Evolutionary conservation across 1,140 invertebrate species (phyloP), one percentile per base, ranked within the genome.

Genomic region (Scylla paramamosain): DNA sequence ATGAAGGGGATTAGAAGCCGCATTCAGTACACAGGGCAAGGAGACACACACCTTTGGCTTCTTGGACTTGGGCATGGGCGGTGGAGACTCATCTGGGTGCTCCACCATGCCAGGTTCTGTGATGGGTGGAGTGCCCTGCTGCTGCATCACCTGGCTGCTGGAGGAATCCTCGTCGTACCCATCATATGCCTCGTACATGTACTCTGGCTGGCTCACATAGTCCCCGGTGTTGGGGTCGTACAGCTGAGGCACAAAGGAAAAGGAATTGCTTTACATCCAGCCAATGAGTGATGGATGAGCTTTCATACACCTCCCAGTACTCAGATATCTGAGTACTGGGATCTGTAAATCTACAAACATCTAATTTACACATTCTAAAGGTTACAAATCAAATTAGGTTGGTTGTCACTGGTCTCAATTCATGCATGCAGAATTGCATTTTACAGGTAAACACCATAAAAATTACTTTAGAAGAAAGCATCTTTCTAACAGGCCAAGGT

Each of bases 211-310:
- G n/a, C 93, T 95, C 20, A 95, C 95, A 91, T 95, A 96, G 91
- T 96, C 96, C 6, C 96, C 96, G 28, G 96, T 96, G 82, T 93
- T 95, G 16, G 96, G 95, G 45, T 96, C 96, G 31, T 96, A 96
- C 97, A 95, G 97, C 97, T 94, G 96, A 96, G 96, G 97, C 92
- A 59, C 52, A 59, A 8, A 14, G 52, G 29, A 94, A 95, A 90
- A 32, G 77, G 4, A 32, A 16, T 6, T 31, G 3, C 39, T 25
- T 48, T 3, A 91, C 46, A 0, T 8, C 10, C 12, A 46, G 29
- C 28, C 12, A 91, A 28, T 25, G 89, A 29, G 95, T 91, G 96
- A 45, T 84, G 32, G 94, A 92, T 82, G 82, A 95, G 16, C 52
- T 93, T 95, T n/a, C 28, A 77, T 84, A 84, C 93, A 45, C 83